Conservation (phyloP, 2,113 vertebrate genomes). For the Sinocyclocheilus rhinocerous region DNA sequence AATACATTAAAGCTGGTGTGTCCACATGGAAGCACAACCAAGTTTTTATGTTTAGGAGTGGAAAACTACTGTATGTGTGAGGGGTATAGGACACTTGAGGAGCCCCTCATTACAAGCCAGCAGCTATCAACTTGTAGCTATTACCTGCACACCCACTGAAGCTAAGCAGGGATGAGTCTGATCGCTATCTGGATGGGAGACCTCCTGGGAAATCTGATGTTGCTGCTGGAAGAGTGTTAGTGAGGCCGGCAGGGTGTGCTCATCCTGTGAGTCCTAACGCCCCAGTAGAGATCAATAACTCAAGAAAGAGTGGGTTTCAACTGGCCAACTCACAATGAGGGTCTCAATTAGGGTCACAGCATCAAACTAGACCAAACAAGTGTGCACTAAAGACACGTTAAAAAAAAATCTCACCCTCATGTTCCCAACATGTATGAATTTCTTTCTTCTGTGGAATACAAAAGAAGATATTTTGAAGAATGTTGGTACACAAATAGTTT, state of each 20-base stretch:
- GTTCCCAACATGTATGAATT: background rate
- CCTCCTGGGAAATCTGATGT: constrained; percentile 8
- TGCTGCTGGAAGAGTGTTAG: background rate
- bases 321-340: background rate
- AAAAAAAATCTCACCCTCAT: background rate
- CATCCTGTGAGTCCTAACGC: background rate
- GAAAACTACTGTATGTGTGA: background rate
- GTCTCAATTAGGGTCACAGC: background rate
- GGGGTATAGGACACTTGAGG: background rate
- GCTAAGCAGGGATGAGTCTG: background rate
- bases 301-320: background rate
- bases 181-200: background rate
- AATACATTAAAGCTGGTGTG: background rate
- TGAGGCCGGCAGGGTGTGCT: background rate
- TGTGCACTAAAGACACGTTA: background rate
- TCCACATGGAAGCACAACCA: background rate
- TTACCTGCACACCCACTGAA: background rate
- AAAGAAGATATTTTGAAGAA: background rate
- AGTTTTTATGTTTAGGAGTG: background rate
- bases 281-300: background rate
- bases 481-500: background rate
- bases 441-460: background rate
- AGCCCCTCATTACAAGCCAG: background rate
- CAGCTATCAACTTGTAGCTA: background rate
- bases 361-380: background rate